A percentile compares a stretch with the other conserved stretches of the same genome.
Conservation (phyloP, 2,113 vertebrate genomes). For the Melospiza melodia region DNA sequence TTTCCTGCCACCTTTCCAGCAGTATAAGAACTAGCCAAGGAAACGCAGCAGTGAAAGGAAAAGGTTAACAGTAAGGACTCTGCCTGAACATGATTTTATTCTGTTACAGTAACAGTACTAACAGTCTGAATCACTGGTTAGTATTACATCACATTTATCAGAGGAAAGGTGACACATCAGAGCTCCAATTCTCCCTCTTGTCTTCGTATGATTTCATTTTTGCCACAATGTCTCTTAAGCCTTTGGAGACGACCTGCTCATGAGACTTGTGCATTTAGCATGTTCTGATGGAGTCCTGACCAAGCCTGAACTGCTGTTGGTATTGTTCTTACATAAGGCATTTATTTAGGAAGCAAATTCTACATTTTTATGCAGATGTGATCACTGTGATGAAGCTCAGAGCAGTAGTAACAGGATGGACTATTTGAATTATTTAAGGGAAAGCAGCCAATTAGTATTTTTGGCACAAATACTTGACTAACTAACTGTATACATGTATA, state of each 20-base stretch:
- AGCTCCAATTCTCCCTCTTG: background rate
- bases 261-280: background rate
- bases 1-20: background rate
- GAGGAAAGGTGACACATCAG: background rate
- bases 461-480: background rate
- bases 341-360: background rate
- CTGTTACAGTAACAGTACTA: background rate
- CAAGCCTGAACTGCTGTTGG: background rate
- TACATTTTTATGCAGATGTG: background rate
- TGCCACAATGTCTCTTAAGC: background rate
- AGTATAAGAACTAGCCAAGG: background rate
- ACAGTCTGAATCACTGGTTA: background rate
- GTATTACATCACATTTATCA: background rate
- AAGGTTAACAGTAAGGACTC: background rate
- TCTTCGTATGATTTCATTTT: background rate
- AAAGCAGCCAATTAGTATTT: background rate
- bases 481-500: background rate
- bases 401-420: background rate
- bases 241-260: background rate
- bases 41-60: background rate
- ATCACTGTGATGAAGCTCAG: background rate
- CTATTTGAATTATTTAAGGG: conserved; percentile 24
- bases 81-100: background rate
- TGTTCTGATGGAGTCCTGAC: background rate
- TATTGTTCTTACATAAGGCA: background rate